Base-by-base conservation (phyloP, 2,113 vertebrate species). In the Spheniscus mendiculus region DNA sequence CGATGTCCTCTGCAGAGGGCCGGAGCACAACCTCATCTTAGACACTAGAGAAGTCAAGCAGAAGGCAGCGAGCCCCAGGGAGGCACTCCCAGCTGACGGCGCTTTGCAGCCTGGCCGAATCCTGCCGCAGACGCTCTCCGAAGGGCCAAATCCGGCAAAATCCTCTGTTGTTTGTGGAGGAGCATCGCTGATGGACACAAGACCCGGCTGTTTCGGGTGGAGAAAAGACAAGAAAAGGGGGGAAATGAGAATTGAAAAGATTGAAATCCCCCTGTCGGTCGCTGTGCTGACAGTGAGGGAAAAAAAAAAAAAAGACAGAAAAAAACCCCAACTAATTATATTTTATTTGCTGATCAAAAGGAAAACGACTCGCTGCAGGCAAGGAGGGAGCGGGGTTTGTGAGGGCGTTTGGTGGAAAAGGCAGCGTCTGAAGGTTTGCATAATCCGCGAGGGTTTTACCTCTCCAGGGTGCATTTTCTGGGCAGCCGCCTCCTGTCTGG, bases 341-440 rank as follows among this genome's bases (percentile, higher is more conserved):
- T 96, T 95, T 89, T 69, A 91, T 94, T 91, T 70, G 87, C 86
- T 82, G 89, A 95, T 87, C 83, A 59, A 81, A 66, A 92, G 89
- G 92, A 61, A 91, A 97, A 66, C 14, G 82, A 18, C 81, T 59
- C 44, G 89, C 93, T 83, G 91, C 45, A 34, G 93, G 95, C 79
- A 25, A n/a, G 80, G 52, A 45, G 90, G 85, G n/a, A 55, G 45
- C 25, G 32, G 72, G 58, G 63, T 34, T 62, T 26, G 42, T 3
- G 9, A 72, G 77, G 77, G 70, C 66, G 72, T 8, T 63, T 2
- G 70, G 55, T 36, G 67, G 59, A 49, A 72, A 58, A 50, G 63
- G 88, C 56, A 25, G 83, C 12, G 34, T 21, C 32, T 21, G 58
- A 14, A 76, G 69, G 30, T 73, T 91, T 32, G 81, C 84, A 36